Evolutionary conservation across 2,113 vertebrate genomes (phyloP).

Genomic region (Oplegnathus fasciatus): DNA sequence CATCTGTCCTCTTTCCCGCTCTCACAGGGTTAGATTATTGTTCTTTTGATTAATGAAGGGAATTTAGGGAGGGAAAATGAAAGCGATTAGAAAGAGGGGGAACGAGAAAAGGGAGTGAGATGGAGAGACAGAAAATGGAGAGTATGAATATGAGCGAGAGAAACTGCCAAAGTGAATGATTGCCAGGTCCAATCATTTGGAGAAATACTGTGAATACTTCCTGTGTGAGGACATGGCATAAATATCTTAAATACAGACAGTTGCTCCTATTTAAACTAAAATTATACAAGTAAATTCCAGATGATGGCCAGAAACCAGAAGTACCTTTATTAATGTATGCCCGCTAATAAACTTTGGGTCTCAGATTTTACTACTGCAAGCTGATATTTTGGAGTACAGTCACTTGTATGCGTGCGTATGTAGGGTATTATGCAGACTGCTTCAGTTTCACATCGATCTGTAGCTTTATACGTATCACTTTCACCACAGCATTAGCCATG

Average conservation of each 20-base stretch:
- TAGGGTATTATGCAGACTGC: background rate
- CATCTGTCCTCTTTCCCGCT: slow-evolving; percentile 51
- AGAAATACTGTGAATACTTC: background rate
- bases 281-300: background rate
- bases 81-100: background rate
- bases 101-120: background rate
- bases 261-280: background rate
- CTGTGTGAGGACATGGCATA: background rate
- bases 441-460: slow-evolving; percentile 25
- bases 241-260: background rate
- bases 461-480: slow-evolving; percentile 38
- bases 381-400: background rate
- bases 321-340: background rate
- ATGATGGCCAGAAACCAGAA: background rate
- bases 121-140: background rate
- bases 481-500: background rate
- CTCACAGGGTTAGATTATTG: slow-evolving; percentile 10
- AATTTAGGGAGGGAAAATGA: slow-evolving; percentile 30
- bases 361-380: slow-evolving; percentile 17
- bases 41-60: slow-evolving; percentile 54
- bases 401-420: background rate
- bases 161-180: background rate
- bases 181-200: slow-evolving; percentile 9
- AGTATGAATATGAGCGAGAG: background rate
- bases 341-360: background rate